Evolutionary conservation across 2,113 vertebrate genomes (phyloP).

Genomic region (Picathartes gymnocephalus): DNA sequence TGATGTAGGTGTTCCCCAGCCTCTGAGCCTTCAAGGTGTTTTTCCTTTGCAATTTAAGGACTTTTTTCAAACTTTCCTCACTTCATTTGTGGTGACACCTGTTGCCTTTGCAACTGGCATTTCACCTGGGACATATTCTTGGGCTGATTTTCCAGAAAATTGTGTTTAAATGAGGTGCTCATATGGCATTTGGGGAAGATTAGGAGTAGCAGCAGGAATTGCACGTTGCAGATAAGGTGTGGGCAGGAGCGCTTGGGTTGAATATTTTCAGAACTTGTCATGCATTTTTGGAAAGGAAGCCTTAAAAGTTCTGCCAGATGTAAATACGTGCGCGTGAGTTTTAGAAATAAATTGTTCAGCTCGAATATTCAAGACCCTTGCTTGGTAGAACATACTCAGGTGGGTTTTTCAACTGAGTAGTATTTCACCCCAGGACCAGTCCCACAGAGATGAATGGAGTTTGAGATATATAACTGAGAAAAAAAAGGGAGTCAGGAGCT

Average conservation of each 20-base stretch:
- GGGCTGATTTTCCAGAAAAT: not conserved
- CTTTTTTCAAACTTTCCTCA: not conserved
- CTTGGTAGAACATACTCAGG: not conserved
- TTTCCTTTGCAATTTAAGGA: not conserved
- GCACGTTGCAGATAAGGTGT: not conserved
- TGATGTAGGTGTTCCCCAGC: not conserved
- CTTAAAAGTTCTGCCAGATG: not conserved
- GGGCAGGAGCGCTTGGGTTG: not conserved
- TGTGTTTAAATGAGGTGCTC: not conserved
- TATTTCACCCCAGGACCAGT: not conserved
- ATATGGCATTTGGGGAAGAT: not conserved
- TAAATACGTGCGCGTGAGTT: not conserved
- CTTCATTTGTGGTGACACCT: not conserved
- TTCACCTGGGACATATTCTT: not conserved
- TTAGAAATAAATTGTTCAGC: not conserved
- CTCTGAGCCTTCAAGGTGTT: not conserved
- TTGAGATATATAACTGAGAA: not conserved
- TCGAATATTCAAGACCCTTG: rapidly evolving
- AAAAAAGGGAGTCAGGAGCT: not conserved
- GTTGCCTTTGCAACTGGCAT: not conserved
- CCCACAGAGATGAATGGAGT: not conserved
- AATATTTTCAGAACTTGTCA: not conserved
- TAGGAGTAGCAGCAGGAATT: not conserved
- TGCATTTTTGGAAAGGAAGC: not conserved
- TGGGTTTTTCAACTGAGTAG: not conserved